Conservation (phyloP, 1,140 invertebrate genomes). For the Papilio glaucus region DNA sequence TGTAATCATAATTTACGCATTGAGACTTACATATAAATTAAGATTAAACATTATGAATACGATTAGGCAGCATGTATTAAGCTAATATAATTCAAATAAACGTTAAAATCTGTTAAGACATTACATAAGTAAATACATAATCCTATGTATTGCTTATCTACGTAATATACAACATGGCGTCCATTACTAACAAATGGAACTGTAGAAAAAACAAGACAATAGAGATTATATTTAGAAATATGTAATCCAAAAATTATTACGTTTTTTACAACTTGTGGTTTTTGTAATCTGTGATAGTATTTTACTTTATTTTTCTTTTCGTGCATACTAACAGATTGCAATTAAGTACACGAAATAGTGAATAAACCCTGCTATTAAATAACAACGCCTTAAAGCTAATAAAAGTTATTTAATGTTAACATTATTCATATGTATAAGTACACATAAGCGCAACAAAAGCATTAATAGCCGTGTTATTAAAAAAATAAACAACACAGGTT, state of each 20-base stretch:
- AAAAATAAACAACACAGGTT: conserved; percentile 36
- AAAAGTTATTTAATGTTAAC: conserved; percentile 41
- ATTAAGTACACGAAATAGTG: conserved; percentile 41
- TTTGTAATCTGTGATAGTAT: background rate
- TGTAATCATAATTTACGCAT: conserved; percentile 51
- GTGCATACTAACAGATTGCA: conserved; percentile 30
- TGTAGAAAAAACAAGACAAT: conserved; percentile 20
- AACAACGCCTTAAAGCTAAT: conserved; percentile 43
- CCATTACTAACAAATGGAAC: conserved; percentile 18
- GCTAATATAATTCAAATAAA: conserved; percentile 33
- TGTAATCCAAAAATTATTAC: background rate
- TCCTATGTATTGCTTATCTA: conserved; percentile 20
- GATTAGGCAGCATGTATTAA: conserved; percentile 35
- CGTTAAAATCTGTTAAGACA: conserved; percentile 20
- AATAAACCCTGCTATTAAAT: conserved; percentile 42
- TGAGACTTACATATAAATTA: conserved; percentile 47
- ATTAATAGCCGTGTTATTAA: conserved; percentile 42
- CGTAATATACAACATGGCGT: conserved; percentile 3
- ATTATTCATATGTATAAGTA: conserved; percentile 39
- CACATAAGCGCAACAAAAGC: conserved; percentile 38
- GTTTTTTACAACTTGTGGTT: conserved; percentile 24
- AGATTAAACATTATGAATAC: conserved; percentile 40
- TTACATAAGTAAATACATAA: conserved; percentile 29
- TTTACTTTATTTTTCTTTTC: too few species aligned
- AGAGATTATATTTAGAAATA: conserved; percentile 13